These are phyloP conservation scores for Pecten maximus DNA, from an alignment of 2,888 invertebrate species.

Conservation along the genomic window DNA sequence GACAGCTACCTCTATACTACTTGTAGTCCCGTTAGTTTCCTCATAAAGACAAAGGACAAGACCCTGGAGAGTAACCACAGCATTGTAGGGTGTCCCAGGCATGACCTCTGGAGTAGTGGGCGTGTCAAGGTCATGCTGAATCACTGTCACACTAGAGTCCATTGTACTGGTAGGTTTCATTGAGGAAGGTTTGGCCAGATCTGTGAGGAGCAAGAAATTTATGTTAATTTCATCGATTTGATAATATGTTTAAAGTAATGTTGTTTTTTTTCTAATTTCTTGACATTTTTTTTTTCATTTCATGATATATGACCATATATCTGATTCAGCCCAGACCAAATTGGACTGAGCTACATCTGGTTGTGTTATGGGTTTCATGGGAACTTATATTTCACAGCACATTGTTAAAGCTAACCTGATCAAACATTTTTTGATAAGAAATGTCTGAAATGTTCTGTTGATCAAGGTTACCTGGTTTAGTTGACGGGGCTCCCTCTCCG, in stretches of 20 bases:
- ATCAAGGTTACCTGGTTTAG: conserved; percentile 68
- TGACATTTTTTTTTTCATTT: no score
- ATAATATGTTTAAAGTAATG: no score
- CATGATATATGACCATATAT: no score
- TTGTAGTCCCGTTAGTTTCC: conserved; percentile 37
- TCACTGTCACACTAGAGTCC: conserved; percentile 1
- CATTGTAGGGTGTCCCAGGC: conserved; percentile 60
- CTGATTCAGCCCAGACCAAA: no score
- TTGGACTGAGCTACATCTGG: no score
- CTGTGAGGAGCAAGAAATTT: neutral
- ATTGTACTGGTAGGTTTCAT: neutral
- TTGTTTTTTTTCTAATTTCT: no score
- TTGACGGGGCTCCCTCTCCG: conserved; percentile 81
- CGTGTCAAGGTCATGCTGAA: conserved; percentile 35
- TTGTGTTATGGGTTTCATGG: no score
- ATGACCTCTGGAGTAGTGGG: conserved; percentile 39
- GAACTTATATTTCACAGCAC: no score
- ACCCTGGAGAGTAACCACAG: conserved; percentile 71
- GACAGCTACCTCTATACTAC: conserved; percentile 30
- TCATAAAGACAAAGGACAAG: conserved; percentile 69
- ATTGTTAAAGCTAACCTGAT: no score
- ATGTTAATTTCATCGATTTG: no score
- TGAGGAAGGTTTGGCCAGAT: neutral
- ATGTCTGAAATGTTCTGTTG: no score
- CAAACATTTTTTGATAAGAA: no score